Evolutionary conservation across 2,797 vertebrate species (phyloP), one percentile per base, ranked within the genome.

Genomic region (Tokudaia muenninki): DNA sequence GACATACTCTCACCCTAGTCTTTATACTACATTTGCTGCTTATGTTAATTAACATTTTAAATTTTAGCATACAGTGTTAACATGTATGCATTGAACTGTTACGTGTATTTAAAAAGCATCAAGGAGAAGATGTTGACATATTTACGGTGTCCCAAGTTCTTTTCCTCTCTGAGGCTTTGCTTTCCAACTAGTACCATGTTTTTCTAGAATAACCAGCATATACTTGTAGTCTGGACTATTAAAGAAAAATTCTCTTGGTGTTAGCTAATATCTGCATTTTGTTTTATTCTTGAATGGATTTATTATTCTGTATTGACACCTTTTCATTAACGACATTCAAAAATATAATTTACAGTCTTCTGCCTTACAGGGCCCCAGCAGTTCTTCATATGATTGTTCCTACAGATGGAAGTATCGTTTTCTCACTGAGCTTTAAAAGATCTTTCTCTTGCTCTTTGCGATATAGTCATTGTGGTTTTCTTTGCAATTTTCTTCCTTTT

Each of bases 401-500:
- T 59, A 7, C 72, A 26, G 78, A 72, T 61, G 50, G 63, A 86
- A 57, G 50, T 37, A 26, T 50, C 7, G 8, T 70, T 90, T 86
- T 86, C 67, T 41, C 2, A 78, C 74, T 75, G n/a, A 67, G 12
- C 55, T 57, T 57, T 91, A 57, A 59, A 89, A 59, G 16, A 50
- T 44, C 19, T 24, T 55, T 80, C 34, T 52, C 74, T 94, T 88
- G 11, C 37, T 41, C 24, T n/a, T 79, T 94, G 29, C 87, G n/a
- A 88, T 72, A 1, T 59, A 84, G 17, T 96, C 87, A 84, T 22
- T 91, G 24, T 67, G 29, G 12, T 87, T 92, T 96, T 91, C 72
- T 89, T 83, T 79, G 31, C 50, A 55, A 74, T 83, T 94, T 91
- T 83, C 55, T 94, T 59, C 13, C 65, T 57, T 41, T 41, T 41